Conservation (phyloP, 23 tunicate species). For the Styela clava region DNA sequence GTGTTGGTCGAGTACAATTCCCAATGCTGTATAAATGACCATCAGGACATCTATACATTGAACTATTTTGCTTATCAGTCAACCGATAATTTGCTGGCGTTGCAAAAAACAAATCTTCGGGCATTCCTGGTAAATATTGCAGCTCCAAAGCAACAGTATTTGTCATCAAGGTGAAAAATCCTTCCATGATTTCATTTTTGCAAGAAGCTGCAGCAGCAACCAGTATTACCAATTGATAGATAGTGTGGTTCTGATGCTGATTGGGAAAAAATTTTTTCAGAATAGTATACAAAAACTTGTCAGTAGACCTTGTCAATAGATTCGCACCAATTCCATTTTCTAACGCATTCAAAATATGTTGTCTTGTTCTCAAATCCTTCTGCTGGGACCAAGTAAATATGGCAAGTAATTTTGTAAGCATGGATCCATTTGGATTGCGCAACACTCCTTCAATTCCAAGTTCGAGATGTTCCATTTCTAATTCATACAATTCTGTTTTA, state of each 20-base stretch:
- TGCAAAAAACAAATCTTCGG: constrained; percentile 7
- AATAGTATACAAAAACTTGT: not conserved
- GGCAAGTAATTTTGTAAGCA: not conserved
- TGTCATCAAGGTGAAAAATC: not conserved
- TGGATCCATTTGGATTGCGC: not conserved
- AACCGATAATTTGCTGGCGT: constrained; percentile 2
- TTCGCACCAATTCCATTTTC: not conserved
- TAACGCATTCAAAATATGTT: not conserved
- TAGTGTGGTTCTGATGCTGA: constrained; percentile 2
- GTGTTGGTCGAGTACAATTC: constrained; percentile 9
- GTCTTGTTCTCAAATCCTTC: not conserved
- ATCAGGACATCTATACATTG: constrained; percentile 20
- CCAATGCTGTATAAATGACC: constrained; percentile 31
- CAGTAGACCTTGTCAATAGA: not conserved
- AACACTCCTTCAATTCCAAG: not conserved
- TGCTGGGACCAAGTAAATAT: not conserved
- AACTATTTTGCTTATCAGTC: not conserved
- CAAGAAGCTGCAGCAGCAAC: not conserved
- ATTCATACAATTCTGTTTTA: constrained; percentile 12
- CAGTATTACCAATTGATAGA: constrained; percentile 6
- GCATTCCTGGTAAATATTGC: constrained; percentile 24
- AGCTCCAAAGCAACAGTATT: not conserved
- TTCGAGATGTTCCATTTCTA: not conserved
- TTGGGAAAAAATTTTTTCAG: not conserved
- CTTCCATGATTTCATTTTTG: not conserved